Percentiles rank a stretch among this genome's conserved stretches.
Evolutionary conservation across 1,140 invertebrate species (phyloP).

Genomic region (Tetramorium alpestre): DNA sequence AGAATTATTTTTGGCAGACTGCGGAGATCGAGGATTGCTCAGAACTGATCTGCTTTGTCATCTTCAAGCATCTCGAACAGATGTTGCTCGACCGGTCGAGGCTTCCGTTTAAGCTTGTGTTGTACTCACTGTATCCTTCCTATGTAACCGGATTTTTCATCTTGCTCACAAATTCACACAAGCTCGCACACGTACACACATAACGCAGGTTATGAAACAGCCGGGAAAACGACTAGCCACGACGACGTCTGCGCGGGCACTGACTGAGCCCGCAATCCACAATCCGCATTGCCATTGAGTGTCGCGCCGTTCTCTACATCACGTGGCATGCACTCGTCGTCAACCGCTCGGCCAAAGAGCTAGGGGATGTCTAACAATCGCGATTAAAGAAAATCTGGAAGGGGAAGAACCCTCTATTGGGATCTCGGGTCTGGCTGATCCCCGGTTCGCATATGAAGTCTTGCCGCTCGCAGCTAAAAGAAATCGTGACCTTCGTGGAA

Average conservation of each 20-base stretch:
- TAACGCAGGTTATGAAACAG: not conserved
- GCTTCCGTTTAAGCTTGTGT: not conserved
- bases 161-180: not conserved
- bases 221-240: not conserved
- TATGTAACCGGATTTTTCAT: not conserved
- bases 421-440: no score
- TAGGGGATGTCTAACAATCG: not conserved
- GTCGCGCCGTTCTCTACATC: slow-evolving; percentile 7
- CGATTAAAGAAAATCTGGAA: not conserved
- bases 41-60: not conserved
- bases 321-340: not conserved
- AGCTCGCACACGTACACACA: not conserved
- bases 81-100: not conserved
- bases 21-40: not conserved
- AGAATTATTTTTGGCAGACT: slow-evolving; percentile 23
- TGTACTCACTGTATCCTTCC: not conserved
- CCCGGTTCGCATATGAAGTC: not conserved
- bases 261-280: slow-evolving; percentile 20
- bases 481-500: not conserved
- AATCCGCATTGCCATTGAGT: slow-evolving; percentile 23
- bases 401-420: not conserved
- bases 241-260: slow-evolving; percentile 50
- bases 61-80: not conserved
- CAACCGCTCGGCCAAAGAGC: not conserved
- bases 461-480: not conserved